phyloP scores from a whole-genome alignment of 35 echinoderm and acorn worm species.

The Nesometra sesokonis region DNA sequence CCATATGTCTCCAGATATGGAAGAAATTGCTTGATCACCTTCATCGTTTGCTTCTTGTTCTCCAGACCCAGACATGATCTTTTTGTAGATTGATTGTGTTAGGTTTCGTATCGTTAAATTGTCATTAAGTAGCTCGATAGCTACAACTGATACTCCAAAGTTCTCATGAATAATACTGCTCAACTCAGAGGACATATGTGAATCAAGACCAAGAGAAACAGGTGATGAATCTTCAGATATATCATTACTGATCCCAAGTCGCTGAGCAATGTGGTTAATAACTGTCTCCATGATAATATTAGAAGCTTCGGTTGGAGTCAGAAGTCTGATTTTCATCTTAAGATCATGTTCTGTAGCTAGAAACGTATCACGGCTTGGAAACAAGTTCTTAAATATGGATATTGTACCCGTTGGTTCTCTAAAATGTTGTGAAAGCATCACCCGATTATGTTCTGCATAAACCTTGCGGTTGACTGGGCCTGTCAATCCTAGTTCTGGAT shows the following conservation, averaged over 20 bases:
- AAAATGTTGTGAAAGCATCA: slow-evolving; percentile 74
- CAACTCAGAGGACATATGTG: slow-evolving; percentile 87
- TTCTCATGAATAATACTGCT: slow-evolving; percentile 81
- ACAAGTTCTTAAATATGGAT: slow-evolving; percentile 70
- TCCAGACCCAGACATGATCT: slow-evolving; percentile 27
- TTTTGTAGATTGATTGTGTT: slow-evolving; percentile 50
- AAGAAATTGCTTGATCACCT: slow-evolving; percentile 1
- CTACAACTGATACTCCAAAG: slow-evolving; percentile 62
- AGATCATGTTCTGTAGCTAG: slow-evolving; percentile 68
- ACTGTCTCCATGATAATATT: slow-evolving; percentile 60
- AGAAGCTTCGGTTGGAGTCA: slow-evolving; percentile 44
- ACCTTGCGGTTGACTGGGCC: slow-evolving; percentile 56
- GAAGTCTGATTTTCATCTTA: slow-evolving; percentile 42
- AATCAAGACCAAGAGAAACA: slow-evolving; percentile 72
- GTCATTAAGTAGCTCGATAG: slow-evolving; percentile 90
- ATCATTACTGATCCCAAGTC: slow-evolving; percentile 68
- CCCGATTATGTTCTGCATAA: slow-evolving; percentile 58
- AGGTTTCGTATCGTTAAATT: slow-evolving; percentile 44
- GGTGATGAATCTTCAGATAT: slow-evolving; percentile 55
- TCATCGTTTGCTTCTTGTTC: slow-evolving; percentile 40
- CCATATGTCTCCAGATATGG: slow-evolving; percentile 29
- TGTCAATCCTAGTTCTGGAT: slow-evolving; percentile 63
- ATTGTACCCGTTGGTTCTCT: slow-evolving; percentile 59
- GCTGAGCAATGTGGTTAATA: slow-evolving; percentile 45
- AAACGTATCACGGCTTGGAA: slow-evolving; percentile 64